These are phyloP conservation scores for Panthera tigris DNA, from an alignment of 2,113 vertebrate genomes.

Conservation along the genomic window DNA sequence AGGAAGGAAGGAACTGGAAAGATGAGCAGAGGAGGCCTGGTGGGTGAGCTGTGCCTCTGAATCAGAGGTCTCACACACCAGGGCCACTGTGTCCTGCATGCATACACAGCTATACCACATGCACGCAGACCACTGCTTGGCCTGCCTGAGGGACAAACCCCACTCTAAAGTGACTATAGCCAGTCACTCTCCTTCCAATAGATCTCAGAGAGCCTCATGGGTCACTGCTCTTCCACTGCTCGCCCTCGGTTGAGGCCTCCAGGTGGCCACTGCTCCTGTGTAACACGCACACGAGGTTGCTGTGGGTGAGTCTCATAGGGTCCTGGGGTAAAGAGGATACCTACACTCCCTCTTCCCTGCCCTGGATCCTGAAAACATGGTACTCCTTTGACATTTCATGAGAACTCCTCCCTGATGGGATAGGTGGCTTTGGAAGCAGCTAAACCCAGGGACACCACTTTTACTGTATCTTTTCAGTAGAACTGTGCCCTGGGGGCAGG, in stretches of 20 bases:
- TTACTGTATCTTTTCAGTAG: background rate
- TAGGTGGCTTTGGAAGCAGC: background rate
- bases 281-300: conserved; percentile 67
- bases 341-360: background rate
- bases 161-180: conserved; percentile 60
- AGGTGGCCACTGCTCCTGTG: conserved; percentile 65
- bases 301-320: conserved; percentile 2
- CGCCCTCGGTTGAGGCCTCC: conserved; percentile 56
- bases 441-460: background rate
- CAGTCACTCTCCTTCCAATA: conserved; percentile 67
- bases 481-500: background rate
- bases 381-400: background rate
- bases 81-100: conserved; percentile 38
- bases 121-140: conserved; percentile 53
- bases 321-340: background rate
- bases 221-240: conserved; percentile 65
- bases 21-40: conserved; percentile 23
- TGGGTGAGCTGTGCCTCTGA: background rate
- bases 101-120: conserved; percentile 55
- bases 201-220: conserved; percentile 64
- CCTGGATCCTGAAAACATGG: conserved; percentile 3
- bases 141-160: conserved; percentile 73
- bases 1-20: background rate
- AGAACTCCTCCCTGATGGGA: background rate
- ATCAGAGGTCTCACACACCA: background rate